A percentile compares a stretch with the other conserved stretches of the same genome.
phyloP scores from a whole-genome alignment of 2,113 vertebrate species.

The Hemibagrus wyckioides region DNA sequence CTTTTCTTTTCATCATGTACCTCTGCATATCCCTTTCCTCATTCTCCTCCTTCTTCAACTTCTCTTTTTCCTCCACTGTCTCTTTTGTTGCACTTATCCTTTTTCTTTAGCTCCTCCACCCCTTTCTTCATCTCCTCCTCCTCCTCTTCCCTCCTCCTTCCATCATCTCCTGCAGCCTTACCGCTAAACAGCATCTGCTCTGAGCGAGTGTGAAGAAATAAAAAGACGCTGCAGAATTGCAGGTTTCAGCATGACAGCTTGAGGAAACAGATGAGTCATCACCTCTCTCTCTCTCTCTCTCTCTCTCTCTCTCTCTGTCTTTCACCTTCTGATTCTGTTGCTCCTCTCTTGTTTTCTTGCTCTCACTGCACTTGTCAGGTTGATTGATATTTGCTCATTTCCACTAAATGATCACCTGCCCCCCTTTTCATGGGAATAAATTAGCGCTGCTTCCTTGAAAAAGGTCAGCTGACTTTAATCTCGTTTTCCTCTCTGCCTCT shows the following conservation, averaged over 20 bases:
- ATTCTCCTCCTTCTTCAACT: too few relatives aligned
- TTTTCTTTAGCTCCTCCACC: neutral
- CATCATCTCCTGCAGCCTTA: neutral
- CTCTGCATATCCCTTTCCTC: too few relatives aligned
- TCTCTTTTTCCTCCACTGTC: neutral
- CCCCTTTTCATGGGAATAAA: slow-evolving; percentile 73
- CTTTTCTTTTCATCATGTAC: too few relatives aligned
- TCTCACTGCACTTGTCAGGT: slow-evolving; percentile 65
- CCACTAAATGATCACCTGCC: slow-evolving; percentile 67
- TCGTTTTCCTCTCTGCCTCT: neutral
- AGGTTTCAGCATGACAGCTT: neutral
- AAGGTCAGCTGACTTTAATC: slow-evolving; percentile 61
- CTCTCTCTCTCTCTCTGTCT: slow-evolving; percentile 51
- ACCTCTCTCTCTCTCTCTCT: neutral
- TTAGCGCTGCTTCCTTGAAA: slow-evolving; percentile 68
- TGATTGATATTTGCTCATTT: slow-evolving; percentile 73
- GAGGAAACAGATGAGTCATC: neutral
- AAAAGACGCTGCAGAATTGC: neutral
- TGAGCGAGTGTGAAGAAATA: neutral
- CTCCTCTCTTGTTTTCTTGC: slow-evolving; percentile 46
- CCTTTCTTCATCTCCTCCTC: neutral
- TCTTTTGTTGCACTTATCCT: too few relatives aligned
- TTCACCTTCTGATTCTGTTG: slow-evolving; percentile 41
- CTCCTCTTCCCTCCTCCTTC: neutral
- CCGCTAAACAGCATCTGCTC: neutral